Evolutionary conservation across 1,140 invertebrate genomes (phyloP), one percentile per base, ranked within the genome.

Genomic region (Zaprionus inermis): DNA sequence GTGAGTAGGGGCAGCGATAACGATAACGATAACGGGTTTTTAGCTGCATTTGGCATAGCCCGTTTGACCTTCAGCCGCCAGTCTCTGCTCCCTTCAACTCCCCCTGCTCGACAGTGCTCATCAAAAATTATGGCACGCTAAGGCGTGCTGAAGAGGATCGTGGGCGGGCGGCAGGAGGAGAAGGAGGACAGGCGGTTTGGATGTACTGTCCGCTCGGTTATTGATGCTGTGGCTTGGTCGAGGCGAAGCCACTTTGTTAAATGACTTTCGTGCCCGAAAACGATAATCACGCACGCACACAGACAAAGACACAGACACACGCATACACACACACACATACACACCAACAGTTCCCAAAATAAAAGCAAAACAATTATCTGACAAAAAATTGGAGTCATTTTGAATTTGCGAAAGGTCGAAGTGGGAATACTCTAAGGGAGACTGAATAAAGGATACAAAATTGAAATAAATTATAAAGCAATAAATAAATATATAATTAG

Each of bases 241-340:
- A 30, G 49, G 16, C 12, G 16, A 36, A 64, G 66, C 57, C 81
- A 85, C 81, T 85, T 85, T 85, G 79, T 81, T 85, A 78, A 85
- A 85, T 85, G 81, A 70, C 71, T 75, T 81, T 74, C 71, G 58
- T 64, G 73, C 66, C 36, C 28, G 36, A 78, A 71, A 72, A 64
- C 76, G 79, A 78, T 81, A 73, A 79, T 79, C 83, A 79, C 68
- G 30, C 75, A 72, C 24, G 32, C 34, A 79, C 76, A 72, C 72
- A 63, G 67, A 72, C 49, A 58, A 0, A 51, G 30, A 46, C 28
- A 55, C 34, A 16, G 36, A 20, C 38, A 60, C 14, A 12, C 41
- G 46, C 24, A 44, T 18, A 38, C 11, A 36, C 34, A 66, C 38
- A 63, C 44, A 20, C 9, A 20, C 18, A 46, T 9, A 46, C 9